Base-by-base conservation (phyloP, 2,113 vertebrate species). In the Shinisaurus crocodilurus region DNA sequence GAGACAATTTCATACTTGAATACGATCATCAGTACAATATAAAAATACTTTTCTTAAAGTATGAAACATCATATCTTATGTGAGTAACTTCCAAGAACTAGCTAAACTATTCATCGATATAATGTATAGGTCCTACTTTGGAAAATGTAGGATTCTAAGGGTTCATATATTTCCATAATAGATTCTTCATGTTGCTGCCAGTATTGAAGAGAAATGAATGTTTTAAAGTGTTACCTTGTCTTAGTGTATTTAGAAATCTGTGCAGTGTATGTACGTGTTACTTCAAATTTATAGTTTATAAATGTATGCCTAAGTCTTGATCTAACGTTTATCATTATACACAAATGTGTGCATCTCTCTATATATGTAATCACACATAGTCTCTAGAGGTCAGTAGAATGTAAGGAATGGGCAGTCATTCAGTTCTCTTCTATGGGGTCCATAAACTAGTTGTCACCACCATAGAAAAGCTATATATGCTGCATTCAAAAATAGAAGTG, bases 381-480 rank as follows among this genome's bases (percentile, higher is more conserved):
- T 98, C 97, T 98, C 97, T 98, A 97, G 97, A 97, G 97, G 97
- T 98, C 97, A 98, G 95, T 97, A 98, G 97, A 97, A 96, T 96
- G 94, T 97, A 97, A 97, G 97, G 95, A 97, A 97, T 96, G 95
- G 96, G 91, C 96, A 96, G 93, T 92, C 93, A 82, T 93, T 95
- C 91, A 29, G 13, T 20, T 92, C 85, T 92, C 84, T 92, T 93
- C 92, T 87, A 63, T 45, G 85, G 94, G 90, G 77, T 91, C 82
- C 84, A 65, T 25, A 3, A 83, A 90, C 81, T 88, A 92, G 94
- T 95, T 95, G 80, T 95, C 95, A 93, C 87, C 86, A 88, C 92
- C 81, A 90, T 90, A 91, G 91, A 67, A 88, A 94, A 91, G 92
- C 96, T 96, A 85, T 93, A 92, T 95, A 89, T 88, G 89, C 87